phyloP scores from a whole-genome alignment of 53 echinoderm and acorn worm species.

The Apostichopus leukothele region DNA sequence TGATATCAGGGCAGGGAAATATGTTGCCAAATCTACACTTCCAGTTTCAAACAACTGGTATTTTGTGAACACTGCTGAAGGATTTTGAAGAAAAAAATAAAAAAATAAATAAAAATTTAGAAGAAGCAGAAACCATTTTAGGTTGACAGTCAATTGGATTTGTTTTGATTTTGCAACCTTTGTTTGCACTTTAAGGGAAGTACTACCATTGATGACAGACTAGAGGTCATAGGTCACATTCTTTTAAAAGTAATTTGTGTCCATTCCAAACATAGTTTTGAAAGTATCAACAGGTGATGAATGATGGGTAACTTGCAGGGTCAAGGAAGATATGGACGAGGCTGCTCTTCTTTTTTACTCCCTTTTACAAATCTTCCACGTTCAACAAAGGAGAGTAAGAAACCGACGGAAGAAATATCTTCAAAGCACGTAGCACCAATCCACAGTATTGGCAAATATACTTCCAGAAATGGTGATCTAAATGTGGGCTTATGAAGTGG shows the following conservation, averaged over 20 bases:
- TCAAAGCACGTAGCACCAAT: too few species aligned
- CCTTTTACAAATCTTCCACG: too few species aligned
- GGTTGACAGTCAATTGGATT: background rate
- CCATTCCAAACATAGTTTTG: conserved; percentile 30
- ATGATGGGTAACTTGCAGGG: background rate
- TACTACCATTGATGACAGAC: conserved; percentile 13
- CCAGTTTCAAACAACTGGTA: too few species aligned
- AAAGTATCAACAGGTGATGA: background rate
- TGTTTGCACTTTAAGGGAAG: conserved; percentile 4
- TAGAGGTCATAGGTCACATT: conserved; percentile 14
- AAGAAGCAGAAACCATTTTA: background rate
- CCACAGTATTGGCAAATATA: too few species aligned
- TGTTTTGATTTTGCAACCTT: conserved; percentile 8
- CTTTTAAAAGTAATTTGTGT: background rate
- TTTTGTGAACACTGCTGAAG: too few species aligned
- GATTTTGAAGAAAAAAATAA: too few species aligned
- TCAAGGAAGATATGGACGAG: background rate
- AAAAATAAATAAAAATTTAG: too few species aligned
- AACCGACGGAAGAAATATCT: too few species aligned
- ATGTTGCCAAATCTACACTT: background rate
- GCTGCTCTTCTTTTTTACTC: too few species aligned
- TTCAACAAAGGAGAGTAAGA: too few species aligned
- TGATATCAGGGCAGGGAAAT: background rate
- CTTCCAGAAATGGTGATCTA: too few species aligned
- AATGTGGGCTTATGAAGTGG: too few species aligned